phyloP scores from a whole-genome alignment of 2,888 invertebrate species.

The Chloroclystis v-ata region DNA sequence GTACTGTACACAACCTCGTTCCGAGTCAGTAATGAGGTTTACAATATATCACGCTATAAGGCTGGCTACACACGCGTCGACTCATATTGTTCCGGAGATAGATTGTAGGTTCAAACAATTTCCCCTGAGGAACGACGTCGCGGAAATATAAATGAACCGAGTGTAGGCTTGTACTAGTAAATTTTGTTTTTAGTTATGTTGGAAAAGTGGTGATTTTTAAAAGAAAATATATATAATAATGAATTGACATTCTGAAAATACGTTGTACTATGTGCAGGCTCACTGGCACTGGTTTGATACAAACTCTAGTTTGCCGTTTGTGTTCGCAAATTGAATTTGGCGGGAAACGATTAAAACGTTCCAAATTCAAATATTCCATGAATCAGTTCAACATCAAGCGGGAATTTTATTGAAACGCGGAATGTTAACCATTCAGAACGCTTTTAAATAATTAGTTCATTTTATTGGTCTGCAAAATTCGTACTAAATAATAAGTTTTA shows the following conservation, averaged over 20 bases:
- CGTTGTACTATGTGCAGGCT: constrained; percentile 1
- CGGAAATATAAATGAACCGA: constrained; percentile 28
- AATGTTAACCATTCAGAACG: too few relatives aligned
- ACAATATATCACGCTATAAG: neutral
- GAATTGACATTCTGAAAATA: neutral
- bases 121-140: constrained; percentile 24
- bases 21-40: neutral
- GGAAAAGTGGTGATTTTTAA: too few relatives aligned
- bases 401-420: too few relatives aligned
- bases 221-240: too few relatives aligned
- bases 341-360: constrained; percentile 2
- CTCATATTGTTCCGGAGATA: constrained; percentile 31
- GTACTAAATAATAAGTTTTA: too few relatives aligned
- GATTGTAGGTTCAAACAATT: constrained; percentile 32
- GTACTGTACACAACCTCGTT: too few relatives aligned
- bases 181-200: neutral
- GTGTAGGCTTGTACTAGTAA: too few relatives aligned
- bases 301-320: constrained; percentile 18
- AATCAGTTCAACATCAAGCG: neutral
- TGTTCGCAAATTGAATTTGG: constrained; percentile 12
- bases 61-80: constrained; percentile 23
- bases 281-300: constrained; percentile 11
- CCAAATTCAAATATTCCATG: constrained; percentile 5
- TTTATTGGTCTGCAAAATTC: too few relatives aligned
- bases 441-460: too few relatives aligned